Evolutionary conservation across 1,140 invertebrate genomes (phyloP).

Genomic region (Campoletis sonorensis): DNA sequence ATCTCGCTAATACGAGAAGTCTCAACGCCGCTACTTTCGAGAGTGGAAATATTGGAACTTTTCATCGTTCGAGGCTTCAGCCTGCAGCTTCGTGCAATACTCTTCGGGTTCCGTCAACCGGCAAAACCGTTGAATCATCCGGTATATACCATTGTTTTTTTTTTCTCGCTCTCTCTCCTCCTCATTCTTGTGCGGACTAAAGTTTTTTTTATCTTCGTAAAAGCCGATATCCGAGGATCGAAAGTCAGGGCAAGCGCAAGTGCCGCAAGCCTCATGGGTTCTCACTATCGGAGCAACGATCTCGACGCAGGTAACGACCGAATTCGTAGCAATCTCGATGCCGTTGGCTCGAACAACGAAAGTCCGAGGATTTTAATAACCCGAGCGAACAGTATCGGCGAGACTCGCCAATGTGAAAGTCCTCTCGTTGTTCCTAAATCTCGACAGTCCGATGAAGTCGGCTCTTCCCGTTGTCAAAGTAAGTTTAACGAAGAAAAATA

Average conservation of each 20-base stretch:
- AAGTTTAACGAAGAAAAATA: slow-evolving; percentile 57
- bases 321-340: slow-evolving; percentile 49
- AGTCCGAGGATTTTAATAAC: slow-evolving; percentile 84
- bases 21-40: slow-evolving; percentile 61
- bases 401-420: slow-evolving; percentile 75
- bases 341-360: slow-evolving; percentile 70
- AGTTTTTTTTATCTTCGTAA: slow-evolving; percentile 17
- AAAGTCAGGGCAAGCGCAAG: slow-evolving; percentile 70
- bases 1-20: slow-evolving; percentile 61
- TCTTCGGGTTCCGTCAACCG: slow-evolving; percentile 68
- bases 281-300: slow-evolving; percentile 66
- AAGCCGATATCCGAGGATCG: slow-evolving; percentile 62
- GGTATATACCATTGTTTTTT: not conserved
- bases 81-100: slow-evolving; percentile 74
- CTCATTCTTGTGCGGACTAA: not conserved
- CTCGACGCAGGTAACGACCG: slow-evolving; percentile 51
- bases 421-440: not conserved
- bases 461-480: slow-evolving; percentile 58
- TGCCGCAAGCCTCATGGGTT: slow-evolving; percentile 66
- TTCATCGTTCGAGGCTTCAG: slow-evolving; percentile 67
- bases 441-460: not conserved
- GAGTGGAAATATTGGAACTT: slow-evolving; percentile 62
- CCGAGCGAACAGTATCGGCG: slow-evolving; percentile 81
- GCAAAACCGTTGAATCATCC: slow-evolving; percentile 34
- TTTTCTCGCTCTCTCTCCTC: not conserved